Conservation (phyloP, 2,113 vertebrate species). For the Menidia beryllina region DNA sequence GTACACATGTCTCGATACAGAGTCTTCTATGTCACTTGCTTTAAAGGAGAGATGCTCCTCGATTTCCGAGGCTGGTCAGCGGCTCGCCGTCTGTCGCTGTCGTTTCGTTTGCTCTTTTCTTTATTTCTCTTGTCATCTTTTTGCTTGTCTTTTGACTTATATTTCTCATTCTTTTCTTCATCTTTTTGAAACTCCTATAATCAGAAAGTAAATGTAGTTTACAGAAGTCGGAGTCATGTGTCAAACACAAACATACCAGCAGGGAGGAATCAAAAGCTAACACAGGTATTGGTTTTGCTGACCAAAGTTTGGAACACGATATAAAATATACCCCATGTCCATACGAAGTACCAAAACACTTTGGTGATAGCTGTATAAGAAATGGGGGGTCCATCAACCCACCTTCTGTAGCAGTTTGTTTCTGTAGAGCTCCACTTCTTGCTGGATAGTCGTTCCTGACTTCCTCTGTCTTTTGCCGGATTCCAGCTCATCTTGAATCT, state of each 20-base stretch:
- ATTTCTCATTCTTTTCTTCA: constrained; percentile 74
- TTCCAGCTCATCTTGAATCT: constrained; percentile 85
- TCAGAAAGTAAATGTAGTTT: too few relatives aligned
- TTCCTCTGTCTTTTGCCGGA: constrained; percentile 80
- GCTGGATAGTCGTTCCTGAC: constrained; percentile 78
- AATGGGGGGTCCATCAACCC: not conserved
- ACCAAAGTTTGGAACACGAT: not conserved
- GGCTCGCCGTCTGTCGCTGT: constrained; percentile 64
- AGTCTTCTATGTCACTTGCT: constrained; percentile 47
- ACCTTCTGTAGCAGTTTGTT: constrained; percentile 85
- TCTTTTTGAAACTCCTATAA: constrained; percentile 83
- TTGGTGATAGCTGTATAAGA: too few relatives aligned
- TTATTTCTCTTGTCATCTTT: constrained; percentile 80
- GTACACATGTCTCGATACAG: not conserved
- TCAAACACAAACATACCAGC: too few relatives aligned
- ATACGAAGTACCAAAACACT: too few relatives aligned
- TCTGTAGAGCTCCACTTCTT: constrained; percentile 84
- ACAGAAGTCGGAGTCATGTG: too few relatives aligned
- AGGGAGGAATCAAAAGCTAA: not conserved
- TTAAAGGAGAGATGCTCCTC: constrained; percentile 69
- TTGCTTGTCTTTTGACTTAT: constrained; percentile 73
- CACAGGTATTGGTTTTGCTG: not conserved
- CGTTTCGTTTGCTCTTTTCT: constrained; percentile 74
- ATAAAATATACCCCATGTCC: too few relatives aligned
- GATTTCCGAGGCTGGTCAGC: constrained; percentile 67